These are phyloP conservation scores for Meloidogyne exigua DNA, from an alignment of 1,140 invertebrate species.

Conservation along the genomic window DNA sequence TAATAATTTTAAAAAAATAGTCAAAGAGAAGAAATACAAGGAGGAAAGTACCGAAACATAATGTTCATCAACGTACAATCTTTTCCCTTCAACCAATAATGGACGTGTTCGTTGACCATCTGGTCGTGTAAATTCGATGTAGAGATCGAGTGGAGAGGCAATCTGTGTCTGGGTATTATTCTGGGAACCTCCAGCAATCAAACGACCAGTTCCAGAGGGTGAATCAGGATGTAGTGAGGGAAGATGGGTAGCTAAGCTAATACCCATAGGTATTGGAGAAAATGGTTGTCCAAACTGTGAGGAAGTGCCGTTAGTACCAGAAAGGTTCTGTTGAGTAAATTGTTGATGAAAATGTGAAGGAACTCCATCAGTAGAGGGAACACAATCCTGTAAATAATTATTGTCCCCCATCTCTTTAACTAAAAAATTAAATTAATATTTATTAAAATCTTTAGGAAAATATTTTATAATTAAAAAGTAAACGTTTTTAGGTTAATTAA, in stretches of 20 bases:
- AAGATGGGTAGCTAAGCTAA: neutral
- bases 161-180: neutral
- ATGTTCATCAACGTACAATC: conserved; percentile 63
- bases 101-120: conserved; percentile 59
- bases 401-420: neutral
- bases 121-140: conserved; percentile 60
- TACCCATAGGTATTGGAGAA: neutral
- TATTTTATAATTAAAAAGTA: no score
- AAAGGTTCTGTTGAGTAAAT: neutral
- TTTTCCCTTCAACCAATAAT: conserved; percentile 60
- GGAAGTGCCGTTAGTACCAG: neutral
- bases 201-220: neutral
- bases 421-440: no score
- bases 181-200: neutral
- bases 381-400: neutral
- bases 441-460: no score
- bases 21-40: no score
- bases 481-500: no score
- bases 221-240: neutral
- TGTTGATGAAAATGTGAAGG: neutral
- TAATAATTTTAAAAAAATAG: neutral
- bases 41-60: conserved; percentile 54
- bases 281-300: neutral
- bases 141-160: conserved; percentile 46
- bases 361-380: neutral